Base-by-base conservation (phyloP, 2,888 invertebrate species). In the Resseliella maxima region DNA sequence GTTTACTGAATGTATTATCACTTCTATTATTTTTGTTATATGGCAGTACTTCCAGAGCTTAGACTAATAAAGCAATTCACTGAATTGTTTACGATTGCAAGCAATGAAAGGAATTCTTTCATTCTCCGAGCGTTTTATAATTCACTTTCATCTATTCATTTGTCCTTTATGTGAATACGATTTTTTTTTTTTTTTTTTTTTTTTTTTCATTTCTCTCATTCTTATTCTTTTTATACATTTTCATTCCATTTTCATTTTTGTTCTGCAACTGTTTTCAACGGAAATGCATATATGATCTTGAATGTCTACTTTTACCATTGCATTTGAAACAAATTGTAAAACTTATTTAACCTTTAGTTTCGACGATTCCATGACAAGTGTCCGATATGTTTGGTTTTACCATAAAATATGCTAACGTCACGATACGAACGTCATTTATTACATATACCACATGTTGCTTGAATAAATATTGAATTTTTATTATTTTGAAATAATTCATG, bases 161-260 rank as follows among this genome's bases (percentile, higher is more conserved):
- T 72, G 72, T 72, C 72, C 72, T 72, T 72, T 72, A 31, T 72
- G 72, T 72, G n/a, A n/a, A n/a, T n/a, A n/a, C n/a, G n/a, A n/a
- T n/a, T n/a, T n/a, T n/a, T n/a, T n/a, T n/a, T n/a, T n/a, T n/a
- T n/a, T n/a, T n/a, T n/a, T 72, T 72, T 31, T 72, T 8, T 72
- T 2, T n/a, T 21, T 72, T 72, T 5, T 50, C 18, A 8, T 8
- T 41, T 41, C 41, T 41, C 41, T 41, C 41, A 41, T 41, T n/a
- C n/a, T n/a, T n/a, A n/a, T n/a, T n/a, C n/a, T n/a, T n/a, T n/a
- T n/a, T n/a, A n/a, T n/a, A n/a, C n/a, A n/a, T n/a, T n/a, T n/a
- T n/a, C n/a, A n/a, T n/a, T n/a, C n/a, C n/a, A n/a, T n/a, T n/a
- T n/a, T n/a, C n/a, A n/a, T n/a, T n/a, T n/a, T n/a, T n/a, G n/a